Percentiles rank a stretch among this genome's conserved stretches.
Conservation (phyloP, 2,113 vertebrate species). For the Climacteris rufus region DNA sequence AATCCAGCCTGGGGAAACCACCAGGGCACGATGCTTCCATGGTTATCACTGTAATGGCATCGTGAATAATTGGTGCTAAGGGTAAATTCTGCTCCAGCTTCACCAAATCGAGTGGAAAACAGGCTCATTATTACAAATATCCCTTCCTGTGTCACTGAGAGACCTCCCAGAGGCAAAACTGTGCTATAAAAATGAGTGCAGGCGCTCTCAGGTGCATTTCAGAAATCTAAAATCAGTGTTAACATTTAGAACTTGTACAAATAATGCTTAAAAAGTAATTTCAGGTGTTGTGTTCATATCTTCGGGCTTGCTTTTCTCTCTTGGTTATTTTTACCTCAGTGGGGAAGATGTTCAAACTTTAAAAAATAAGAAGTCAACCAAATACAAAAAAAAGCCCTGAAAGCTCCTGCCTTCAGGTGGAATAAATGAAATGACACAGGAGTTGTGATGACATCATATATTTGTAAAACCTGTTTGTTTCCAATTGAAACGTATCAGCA, state of each 20-base stretch:
- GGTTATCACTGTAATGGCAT: background rate
- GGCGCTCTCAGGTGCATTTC: background rate
- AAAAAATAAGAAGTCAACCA: background rate
- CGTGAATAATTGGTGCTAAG: background rate
- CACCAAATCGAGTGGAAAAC: background rate
- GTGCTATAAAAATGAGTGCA: background rate
- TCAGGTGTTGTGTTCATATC: accelerated
- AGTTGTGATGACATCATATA: background rate
- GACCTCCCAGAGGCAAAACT: background rate
- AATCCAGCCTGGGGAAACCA: background rate
- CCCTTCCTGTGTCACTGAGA: background rate
- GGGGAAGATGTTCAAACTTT: background rate
- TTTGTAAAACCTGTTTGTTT: background rate
- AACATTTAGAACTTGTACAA: background rate
- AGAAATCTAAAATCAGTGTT: background rate
- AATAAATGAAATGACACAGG: background rate
- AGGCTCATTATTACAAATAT: accelerated
- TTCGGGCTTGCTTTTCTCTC: background rate
- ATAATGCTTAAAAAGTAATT: background rate
- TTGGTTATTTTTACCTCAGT: background rate
- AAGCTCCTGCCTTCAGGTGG: background rate
- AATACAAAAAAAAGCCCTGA: background rate
- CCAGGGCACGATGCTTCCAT: background rate
- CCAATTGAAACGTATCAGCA: background rate
- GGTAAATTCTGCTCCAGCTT: background rate